phyloP scores from a whole-genome alignment of 2,888 invertebrate genomes.

The Andrena chrysosceles region DNA sequence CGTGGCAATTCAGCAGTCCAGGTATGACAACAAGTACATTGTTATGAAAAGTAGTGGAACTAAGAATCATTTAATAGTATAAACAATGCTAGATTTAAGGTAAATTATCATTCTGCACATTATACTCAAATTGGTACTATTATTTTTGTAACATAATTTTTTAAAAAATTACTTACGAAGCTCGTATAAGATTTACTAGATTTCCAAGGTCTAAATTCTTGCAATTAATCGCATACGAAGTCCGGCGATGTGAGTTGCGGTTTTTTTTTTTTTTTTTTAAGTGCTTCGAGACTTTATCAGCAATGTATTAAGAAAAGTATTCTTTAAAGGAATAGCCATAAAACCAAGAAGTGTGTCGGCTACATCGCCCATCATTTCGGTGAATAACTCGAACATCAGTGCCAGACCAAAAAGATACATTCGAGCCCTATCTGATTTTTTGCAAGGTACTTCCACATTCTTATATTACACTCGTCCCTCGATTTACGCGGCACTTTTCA shows the following conservation, averaged over 20 bases:
- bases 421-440: slow-evolving; percentile 65
- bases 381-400: slow-evolving; percentile 60
- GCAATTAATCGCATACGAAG: too few species aligned
- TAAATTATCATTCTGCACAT: not conserved
- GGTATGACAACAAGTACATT: slow-evolving; percentile 57
- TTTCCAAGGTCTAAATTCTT: too few species aligned
- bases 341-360: slow-evolving; percentile 72
- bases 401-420: slow-evolving; percentile 69
- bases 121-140: too few species aligned
- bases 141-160: too few species aligned
- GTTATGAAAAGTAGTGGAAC: not conserved
- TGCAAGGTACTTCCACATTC: slow-evolving; percentile 67
- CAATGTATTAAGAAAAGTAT: slow-evolving; percentile 12
- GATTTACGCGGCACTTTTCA: too few species aligned
- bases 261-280: too few species aligned
- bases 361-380: slow-evolving; percentile 74
- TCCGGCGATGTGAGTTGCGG: too few species aligned
- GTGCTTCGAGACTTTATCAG: too few species aligned
- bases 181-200: too few species aligned
- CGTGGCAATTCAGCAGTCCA: slow-evolving; percentile 66
- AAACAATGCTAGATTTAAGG: not conserved
- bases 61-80: not conserved
- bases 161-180: too few species aligned
- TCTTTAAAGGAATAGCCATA: slow-evolving; percentile 73
- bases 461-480: not conserved